Evolutionary conservation across 2,113 vertebrate species (phyloP).

Genomic region (Oophaga pumilio): DNA sequence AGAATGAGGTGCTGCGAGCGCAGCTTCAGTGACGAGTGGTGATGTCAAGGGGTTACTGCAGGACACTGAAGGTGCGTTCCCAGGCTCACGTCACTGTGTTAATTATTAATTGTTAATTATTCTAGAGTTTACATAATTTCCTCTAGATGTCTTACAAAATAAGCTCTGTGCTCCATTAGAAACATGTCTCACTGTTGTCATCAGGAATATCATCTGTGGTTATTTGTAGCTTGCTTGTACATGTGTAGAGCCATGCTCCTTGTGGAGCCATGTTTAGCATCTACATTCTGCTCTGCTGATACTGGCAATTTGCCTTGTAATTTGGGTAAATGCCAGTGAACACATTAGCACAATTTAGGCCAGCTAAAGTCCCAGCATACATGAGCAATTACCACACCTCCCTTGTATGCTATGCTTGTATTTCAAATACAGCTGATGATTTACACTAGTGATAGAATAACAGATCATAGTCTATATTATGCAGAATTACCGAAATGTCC

Average conservation of each 20-base stretch:
- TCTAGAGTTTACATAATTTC: conserved; percentile 30
- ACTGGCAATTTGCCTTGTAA: conserved; percentile 51
- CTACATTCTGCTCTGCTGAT: conserved; percentile 42
- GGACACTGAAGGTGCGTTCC: too few relatives aligned
- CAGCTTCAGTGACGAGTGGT: too few relatives aligned
- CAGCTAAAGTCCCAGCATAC: conserved; percentile 47
- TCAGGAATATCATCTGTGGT: conserved; percentile 35
- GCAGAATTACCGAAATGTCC: not conserved
- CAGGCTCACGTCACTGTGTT: too few relatives aligned
- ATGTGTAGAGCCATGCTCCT: conserved; percentile 25
- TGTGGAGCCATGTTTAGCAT: conserved; percentile 43
- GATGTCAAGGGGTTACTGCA: too few relatives aligned
- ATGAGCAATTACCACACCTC: conserved; percentile 31
- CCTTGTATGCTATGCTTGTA: conserved; percentile 24
- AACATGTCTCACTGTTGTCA: conserved; percentile 55
- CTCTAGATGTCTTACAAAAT: conserved; percentile 1
- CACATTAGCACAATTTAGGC: conserved; percentile 56
- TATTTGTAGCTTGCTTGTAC: conserved; percentile 36
- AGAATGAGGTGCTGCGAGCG: too few relatives aligned
- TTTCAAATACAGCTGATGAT: conserved; percentile 20
- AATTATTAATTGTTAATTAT: not conserved
- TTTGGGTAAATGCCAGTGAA: conserved; percentile 37
- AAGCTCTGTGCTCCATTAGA: conserved; percentile 39
- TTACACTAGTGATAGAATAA: not conserved
- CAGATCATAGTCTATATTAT: not conserved